These are phyloP conservation scores for Platyscapa corneri DNA, from an alignment of 1,140 invertebrate genomes.

Conservation along the genomic window DNA sequence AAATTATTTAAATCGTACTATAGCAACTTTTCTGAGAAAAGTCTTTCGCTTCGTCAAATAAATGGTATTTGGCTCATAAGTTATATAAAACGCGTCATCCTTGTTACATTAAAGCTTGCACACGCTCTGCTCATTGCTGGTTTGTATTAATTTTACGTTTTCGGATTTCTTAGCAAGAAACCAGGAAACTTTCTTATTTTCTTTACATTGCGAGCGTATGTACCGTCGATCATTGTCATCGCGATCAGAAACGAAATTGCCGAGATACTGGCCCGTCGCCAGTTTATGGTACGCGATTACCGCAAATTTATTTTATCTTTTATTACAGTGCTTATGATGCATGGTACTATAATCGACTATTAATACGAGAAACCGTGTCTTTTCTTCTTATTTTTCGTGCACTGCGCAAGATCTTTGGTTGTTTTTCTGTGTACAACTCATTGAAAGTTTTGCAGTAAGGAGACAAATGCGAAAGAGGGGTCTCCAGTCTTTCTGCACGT, in stretches of 20 bases:
- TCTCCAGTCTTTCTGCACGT: neutral
- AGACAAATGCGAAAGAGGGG: neutral
- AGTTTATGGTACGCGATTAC: conserved; percentile 23
- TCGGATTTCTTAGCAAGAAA: neutral
- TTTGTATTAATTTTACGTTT: neutral
- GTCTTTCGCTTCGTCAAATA: too few relatives aligned
- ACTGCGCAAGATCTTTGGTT: neutral
- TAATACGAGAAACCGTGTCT: conserved; percentile 28
- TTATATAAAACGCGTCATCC: too few relatives aligned
- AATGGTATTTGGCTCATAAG: too few relatives aligned
- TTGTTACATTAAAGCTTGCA: too few relatives aligned
- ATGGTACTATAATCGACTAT: conserved; percentile 44
- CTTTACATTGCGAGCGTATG: neutral
- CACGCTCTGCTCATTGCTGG: neutral
- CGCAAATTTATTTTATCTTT: conserved; percentile 34
- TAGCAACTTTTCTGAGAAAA: too few relatives aligned
- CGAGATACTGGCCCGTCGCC: conserved; percentile 20
- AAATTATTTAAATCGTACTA: too few relatives aligned
- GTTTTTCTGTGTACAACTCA: neutral
- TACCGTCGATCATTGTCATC: conserved; percentile 20
- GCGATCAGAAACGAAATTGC: conserved; percentile 39
- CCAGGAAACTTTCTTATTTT: neutral
- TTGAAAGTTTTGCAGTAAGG: neutral
- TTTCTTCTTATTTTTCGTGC: neutral
- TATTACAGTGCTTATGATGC: conserved; percentile 27